Base-by-base conservation (phyloP, 2,113 vertebrate species). In the Kobus ellipsiprymnus region DNA sequence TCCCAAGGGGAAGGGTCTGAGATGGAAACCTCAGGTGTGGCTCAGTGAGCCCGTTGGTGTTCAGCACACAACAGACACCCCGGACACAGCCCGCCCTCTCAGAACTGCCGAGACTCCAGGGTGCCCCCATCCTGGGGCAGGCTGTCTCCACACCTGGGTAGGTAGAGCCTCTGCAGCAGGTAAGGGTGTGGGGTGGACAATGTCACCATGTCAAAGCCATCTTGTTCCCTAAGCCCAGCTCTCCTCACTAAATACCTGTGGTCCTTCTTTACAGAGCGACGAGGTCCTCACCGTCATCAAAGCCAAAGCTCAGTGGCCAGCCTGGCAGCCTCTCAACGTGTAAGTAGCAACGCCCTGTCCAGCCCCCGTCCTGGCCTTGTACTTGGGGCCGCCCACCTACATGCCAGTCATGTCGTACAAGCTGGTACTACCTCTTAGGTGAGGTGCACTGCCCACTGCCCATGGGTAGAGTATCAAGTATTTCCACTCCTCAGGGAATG, bases 261-360 rank as follows among this genome's bases (percentile, higher is more conserved):
- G 16, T 97, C 78, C 30, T 97, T 96, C 98, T 98, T 98, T 97
- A 64, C 98, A 99, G 99, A 99, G 99, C 3, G 99, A 99, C 97
- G 99, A 99, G 0, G 99, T 99, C 97, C 98, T 99, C 97, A 99
- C 99, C 2, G 99, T 99, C 98, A 99, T 99, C 99, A 99, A 99
- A 99, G 99, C 99, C 98, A 99, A 99, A 99, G 99, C 99, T 1
- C 99, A 99, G 98, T 99, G 99, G 99, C 99, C 99, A 0, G 99
- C 99, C 95, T 99, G 99, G 99, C 99, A 99, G 96, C 99, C 99
- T 11, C 98, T 99, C 62, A 99, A 99, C 40, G 99, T 99, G 99
- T 99, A 99, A 99, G 99, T 99, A 98, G 96, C 95, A 97, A 97
- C 96, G 16, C 40, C 74, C 96, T 89, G 62, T 52, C 7, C 7